Evolutionary conservation across 1,140 invertebrate genomes (phyloP).

Genomic region (Cataglyphis hispanica): DNA sequence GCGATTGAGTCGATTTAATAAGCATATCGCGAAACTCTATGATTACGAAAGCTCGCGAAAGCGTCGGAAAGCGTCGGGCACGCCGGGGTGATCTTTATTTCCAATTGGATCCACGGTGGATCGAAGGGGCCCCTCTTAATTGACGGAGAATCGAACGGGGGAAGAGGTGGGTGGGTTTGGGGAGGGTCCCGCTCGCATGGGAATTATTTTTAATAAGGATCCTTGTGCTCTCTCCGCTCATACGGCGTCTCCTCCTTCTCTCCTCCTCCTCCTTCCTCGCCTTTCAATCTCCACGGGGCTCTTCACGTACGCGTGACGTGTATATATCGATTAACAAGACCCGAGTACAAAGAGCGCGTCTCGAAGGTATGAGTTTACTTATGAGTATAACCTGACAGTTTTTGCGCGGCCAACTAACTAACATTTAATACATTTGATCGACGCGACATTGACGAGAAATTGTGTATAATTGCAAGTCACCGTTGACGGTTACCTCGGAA

Average conservation of each 20-base stretch:
- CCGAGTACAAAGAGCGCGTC: conserved; percentile 52
- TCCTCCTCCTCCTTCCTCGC: conserved; percentile 46
- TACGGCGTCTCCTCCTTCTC: conserved; percentile 53
- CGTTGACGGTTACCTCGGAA: conserved; percentile 10
- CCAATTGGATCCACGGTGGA: conserved; percentile 75
- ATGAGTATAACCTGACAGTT: conserved; percentile 56
- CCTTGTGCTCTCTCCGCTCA: conserved; percentile 43
- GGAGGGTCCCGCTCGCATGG: conserved; percentile 62
- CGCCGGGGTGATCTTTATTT: conserved; percentile 74
- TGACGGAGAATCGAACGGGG: conserved; percentile 68
- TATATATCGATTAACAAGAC: conserved; percentile 64
- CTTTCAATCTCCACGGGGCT: conserved; percentile 46
- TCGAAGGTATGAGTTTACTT: conserved; percentile 49
- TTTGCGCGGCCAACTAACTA: conserved; percentile 40
- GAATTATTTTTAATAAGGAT: conserved; percentile 79
- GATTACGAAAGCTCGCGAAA: conserved; percentile 76
- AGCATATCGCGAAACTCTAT: conserved; percentile 78
- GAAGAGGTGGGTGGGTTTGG: conserved; percentile 64
- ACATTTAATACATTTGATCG: conserved; percentile 31
- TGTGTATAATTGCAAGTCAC: conserved; percentile 39
- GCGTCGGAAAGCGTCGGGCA: conserved; percentile 66
- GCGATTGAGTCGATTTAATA: conserved; percentile 77
- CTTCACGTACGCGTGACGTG: conserved; percentile 62
- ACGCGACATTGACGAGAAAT: conserved; percentile 48
- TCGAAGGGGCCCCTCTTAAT: conserved; percentile 68